A percentile compares a stretch with the other conserved stretches of the same genome.
Evolutionary conservation across 2,888 invertebrate genomes (phyloP).

Genomic region (Chalcosyrphus nemorum): DNA sequence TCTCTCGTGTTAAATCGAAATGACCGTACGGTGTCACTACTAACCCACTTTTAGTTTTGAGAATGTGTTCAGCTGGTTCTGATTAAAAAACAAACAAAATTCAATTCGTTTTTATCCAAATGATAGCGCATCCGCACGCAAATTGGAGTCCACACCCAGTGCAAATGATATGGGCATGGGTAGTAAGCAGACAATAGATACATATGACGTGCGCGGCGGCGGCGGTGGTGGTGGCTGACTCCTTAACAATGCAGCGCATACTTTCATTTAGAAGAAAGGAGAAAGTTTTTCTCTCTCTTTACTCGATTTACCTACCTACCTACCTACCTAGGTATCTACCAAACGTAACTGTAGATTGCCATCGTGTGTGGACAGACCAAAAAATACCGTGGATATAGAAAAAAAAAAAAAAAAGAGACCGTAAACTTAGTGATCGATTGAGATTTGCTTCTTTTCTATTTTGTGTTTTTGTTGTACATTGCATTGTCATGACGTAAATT

Average conservation of each 20-base stretch:
- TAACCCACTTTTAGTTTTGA: constrained; percentile 61
- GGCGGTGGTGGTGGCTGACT: constrained; percentile 15
- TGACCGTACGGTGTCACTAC: constrained; percentile 37
- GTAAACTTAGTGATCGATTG: constrained; percentile 13
- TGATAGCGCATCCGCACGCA: too few relatives aligned
- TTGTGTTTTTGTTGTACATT: neutral
- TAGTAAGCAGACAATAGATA: constrained; percentile 12
- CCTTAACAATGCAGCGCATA: constrained; percentile 34
- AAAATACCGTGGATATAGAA: constrained; percentile 15
- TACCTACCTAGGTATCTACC: neutral
- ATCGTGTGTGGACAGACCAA: neutral
- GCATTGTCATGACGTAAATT: constrained; percentile 24
- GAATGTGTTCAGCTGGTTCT: constrained; percentile 49
- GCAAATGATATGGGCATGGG: constrained; percentile 19
- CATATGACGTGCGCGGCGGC: too few relatives aligned
- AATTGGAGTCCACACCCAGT: constrained; percentile 33
- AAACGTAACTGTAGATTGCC: constrained; percentile 7
- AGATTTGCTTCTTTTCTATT: neutral
- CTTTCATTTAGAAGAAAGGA: constrained; percentile 65
- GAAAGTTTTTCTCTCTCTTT: constrained; percentile 56
- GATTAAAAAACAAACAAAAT: constrained; percentile 33
- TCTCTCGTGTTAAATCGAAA: constrained; percentile 13
- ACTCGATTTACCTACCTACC: constrained; percentile 11
- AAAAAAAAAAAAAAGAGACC: constrained; percentile 32
- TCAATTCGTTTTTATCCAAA: neutral